These are phyloP conservation scores for Hypselothyrea guttata DNA, from an alignment of 2,888 invertebrate species.

Conservation along the genomic window DNA sequence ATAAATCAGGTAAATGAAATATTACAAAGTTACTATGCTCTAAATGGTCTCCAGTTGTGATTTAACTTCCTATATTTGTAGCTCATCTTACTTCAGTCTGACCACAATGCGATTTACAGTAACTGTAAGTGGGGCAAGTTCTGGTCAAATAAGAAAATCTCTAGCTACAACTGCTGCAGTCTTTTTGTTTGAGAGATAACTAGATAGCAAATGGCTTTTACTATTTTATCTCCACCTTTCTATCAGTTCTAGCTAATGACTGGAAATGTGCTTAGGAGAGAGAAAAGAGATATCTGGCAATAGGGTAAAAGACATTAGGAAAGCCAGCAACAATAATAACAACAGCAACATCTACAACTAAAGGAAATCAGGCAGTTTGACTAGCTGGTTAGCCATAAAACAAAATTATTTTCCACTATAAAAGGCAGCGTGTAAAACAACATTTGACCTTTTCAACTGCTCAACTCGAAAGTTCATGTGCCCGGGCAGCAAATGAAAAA, in stretches of 20 bases:
- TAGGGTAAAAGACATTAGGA: constrained; percentile 48
- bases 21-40: too few species aligned
- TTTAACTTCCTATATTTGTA: too few species aligned
- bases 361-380: constrained; percentile 35
- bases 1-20: too few species aligned
- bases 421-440: constrained; percentile 50
- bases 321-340: constrained; percentile 15
- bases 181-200: background rate
- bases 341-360: constrained; percentile 21
- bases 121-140: too few species aligned
- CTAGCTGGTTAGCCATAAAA: constrained; percentile 43
- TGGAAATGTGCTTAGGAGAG: constrained; percentile 37
- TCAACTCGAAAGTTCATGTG: constrained; percentile 71
- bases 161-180: too few species aligned
- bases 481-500: constrained; percentile 60
- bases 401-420: constrained; percentile 61
- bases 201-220: constrained; percentile 11
- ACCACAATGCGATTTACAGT: too few species aligned
- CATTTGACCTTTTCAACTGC: constrained; percentile 69
- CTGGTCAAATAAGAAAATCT: too few species aligned
- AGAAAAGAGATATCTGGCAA: constrained; percentile 30
- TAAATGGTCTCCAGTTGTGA: too few species aligned
- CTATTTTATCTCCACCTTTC: constrained; percentile 52
- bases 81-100: too few species aligned
- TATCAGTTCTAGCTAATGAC: constrained; percentile 55